Evolutionary conservation across 2,113 vertebrate genomes (phyloP), one percentile per base, ranked within the genome.

Genomic region (Apeltes quadracus): DNA sequence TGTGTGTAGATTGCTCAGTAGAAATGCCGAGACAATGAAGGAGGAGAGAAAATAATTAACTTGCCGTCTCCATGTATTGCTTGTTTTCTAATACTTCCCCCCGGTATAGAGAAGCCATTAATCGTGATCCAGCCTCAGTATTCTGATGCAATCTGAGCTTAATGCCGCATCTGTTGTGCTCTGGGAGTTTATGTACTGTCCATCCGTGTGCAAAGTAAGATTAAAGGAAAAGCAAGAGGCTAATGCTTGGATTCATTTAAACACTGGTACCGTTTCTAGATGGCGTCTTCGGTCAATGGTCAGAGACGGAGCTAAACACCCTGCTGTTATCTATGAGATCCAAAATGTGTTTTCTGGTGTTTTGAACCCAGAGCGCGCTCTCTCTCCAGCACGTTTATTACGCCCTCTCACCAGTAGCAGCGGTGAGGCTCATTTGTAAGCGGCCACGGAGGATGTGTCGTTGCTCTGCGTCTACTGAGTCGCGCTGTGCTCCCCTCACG

Each of bases 401-500:
- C 23, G 46, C 57, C 36, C 34, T 41, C n/a, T 11, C 36, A 20
- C 7, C 34, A 50, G 81, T 55, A 61, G 63, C 9, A 55, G 62
- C 7, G 59, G 29, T 14, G 56, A 43, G 77, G 64, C 72, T 77
- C 78, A 63, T 89, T 87, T 87, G 62, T 61, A 64, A 70, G 82
- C 73, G 51, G 73, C 61, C 75, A n/a, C 79, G 48, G 78, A 90
- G 81, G 77, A 87, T 87, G 62, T 83, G 86, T 76, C 84, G 82
- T 88, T 90, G 87, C 82, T 77, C 81, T 76, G 76, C 72, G 56
- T 85, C 84, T 88, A 86, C 82, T 62, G 84, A 85, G 84, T 85
- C 84, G 69, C 81, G 79, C 77, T 36, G 36, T 4, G 61, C 43
- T 32, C 44, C 69, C 62, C 61, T 72, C 20, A 75, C 66, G 46